Conservation (phyloP, 2,888 invertebrate species). For the Apeira syringaria region DNA sequence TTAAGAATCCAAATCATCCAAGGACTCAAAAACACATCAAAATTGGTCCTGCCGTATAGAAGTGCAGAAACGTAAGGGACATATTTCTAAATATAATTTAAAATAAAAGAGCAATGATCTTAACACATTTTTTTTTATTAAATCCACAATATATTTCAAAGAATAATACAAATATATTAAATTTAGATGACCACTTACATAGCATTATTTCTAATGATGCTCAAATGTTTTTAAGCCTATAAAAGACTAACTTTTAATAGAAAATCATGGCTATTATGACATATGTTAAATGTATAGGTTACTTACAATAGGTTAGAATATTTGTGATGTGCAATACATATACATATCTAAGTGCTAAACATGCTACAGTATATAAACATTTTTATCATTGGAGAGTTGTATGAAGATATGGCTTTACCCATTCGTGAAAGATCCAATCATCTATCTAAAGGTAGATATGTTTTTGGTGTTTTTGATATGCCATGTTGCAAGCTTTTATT, state of each 20-base stretch:
- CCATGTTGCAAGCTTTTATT: too few species aligned
- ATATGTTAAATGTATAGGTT: too few species aligned
- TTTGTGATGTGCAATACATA: constrained; percentile 30
- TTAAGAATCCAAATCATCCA: too few species aligned
- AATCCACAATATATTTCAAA: constrained; percentile 82
- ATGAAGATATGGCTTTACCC: neutral
- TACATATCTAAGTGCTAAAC: neutral
- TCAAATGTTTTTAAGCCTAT: constrained; percentile 46
- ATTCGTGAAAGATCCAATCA: neutral
- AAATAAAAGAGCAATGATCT: constrained; percentile 65
- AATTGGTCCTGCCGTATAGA: too few species aligned
- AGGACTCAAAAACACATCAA: too few species aligned
- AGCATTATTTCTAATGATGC: constrained; percentile 65
- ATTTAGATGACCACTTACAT: constrained; percentile 67
- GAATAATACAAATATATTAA: constrained; percentile 82
- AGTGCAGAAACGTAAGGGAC: too few species aligned
- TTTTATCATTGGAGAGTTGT: neutral
- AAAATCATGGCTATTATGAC: constrained; percentile 21
- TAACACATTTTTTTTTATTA: constrained; percentile 79
- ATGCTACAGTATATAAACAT: neutral
- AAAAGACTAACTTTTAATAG: constrained; percentile 45
- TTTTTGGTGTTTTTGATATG: constrained; percentile 24
- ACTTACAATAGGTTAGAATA: constrained; percentile 8
- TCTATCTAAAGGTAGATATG: constrained; percentile 20
- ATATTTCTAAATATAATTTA: too few species aligned